phyloP scores from a whole-genome alignment of 2,113 vertebrate species.

The Lasiurus cinereus region DNA sequence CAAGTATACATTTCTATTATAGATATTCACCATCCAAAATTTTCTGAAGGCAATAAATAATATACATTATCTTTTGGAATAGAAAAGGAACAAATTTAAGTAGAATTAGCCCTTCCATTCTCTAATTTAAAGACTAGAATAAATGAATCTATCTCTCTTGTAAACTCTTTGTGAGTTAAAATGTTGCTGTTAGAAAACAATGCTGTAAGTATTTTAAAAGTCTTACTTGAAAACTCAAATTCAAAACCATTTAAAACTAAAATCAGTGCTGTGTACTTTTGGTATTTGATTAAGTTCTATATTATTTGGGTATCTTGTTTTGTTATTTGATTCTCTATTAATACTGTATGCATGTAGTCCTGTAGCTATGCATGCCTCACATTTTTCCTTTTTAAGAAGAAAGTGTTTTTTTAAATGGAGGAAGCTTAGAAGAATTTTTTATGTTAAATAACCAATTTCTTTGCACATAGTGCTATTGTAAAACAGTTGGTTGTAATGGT shows the following conservation, averaged over 20 bases:
- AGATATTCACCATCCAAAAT: background rate
- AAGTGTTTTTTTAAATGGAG: background rate
- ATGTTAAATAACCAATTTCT: background rate
- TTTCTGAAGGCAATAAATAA: background rate
- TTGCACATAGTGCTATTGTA: background rate
- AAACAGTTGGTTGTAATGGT: background rate
- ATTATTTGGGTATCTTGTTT: background rate
- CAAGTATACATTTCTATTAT: background rate
- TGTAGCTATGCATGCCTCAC: background rate
- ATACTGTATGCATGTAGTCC: background rate
- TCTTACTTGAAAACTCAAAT: slow-evolving; percentile 3
- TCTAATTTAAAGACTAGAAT: background rate
- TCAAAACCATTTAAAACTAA: background rate
- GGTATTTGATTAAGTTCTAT: background rate
- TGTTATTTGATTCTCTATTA: background rate
- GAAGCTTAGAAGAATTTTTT: background rate
- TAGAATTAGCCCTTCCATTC: background rate
- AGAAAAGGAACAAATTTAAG: background rate
- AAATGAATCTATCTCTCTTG: background rate
- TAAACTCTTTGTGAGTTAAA: slow-evolving; percentile 16
- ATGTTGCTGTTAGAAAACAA: background rate
- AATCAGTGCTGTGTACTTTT: background rate
- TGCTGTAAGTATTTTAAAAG: background rate
- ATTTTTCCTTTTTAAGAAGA: background rate
- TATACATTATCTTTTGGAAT: background rate